Percentiles rank a stretch among this genome's conserved stretches.
phyloP scores from a whole-genome alignment of 1,140 invertebrate species.

The Euglossa dilemma region DNA sequence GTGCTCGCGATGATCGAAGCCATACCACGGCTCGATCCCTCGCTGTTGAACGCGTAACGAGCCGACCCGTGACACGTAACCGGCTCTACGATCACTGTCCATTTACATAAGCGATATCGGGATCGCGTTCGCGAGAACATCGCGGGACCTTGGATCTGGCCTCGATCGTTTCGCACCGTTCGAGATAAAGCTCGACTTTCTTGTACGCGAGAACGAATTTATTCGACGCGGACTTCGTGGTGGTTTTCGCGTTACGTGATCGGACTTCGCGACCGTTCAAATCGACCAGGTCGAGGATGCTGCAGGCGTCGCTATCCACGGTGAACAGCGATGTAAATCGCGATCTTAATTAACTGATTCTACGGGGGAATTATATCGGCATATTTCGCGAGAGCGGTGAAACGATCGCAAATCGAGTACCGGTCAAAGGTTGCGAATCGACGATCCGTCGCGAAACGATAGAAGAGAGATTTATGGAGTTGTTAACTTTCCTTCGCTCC shows the following conservation, averaged over 20 bases:
- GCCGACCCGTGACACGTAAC: background rate
- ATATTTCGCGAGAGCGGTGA: constrained; percentile 10
- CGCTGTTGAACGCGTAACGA: constrained; percentile 1
- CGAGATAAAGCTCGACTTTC: too few species aligned
- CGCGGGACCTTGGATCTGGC: background rate
- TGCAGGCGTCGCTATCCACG: background rate
- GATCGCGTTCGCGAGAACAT: background rate
- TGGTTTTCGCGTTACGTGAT: background rate
- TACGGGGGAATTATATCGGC: constrained; percentile 34
- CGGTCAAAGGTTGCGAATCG: background rate
- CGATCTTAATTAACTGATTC: constrained; percentile 35
- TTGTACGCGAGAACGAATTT: too few species aligned
- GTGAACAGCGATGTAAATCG: background rate
- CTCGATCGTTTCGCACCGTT: too few species aligned
- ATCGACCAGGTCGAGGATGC: background rate
- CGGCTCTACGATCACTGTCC: background rate
- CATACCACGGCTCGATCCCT: background rate
- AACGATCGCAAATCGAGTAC: constrained; percentile 21
- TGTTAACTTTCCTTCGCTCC: background rate
- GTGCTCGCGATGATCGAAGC: constrained; percentile 12
- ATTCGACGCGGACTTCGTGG: too few species aligned
- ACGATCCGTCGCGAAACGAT: background rate
- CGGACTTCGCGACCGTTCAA: background rate
- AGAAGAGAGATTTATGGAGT: background rate
- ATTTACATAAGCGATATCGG: constrained; percentile 43